Percentiles rank a stretch among this genome's conserved stretches.
These are phyloP conservation scores for Nyctalus aviator DNA, from an alignment of 2,797 vertebrate species.

Conservation along the genomic window DNA sequence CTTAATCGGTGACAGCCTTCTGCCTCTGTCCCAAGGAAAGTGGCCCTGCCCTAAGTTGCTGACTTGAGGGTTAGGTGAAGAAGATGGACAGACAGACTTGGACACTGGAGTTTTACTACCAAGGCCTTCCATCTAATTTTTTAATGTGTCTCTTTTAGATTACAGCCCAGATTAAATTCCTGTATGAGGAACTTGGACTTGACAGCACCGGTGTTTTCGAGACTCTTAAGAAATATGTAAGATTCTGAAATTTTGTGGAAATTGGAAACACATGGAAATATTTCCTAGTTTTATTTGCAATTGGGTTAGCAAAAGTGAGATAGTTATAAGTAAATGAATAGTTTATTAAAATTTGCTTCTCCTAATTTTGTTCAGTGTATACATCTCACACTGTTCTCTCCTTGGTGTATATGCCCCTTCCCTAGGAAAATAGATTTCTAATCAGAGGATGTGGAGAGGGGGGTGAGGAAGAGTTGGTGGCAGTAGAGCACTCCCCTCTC, in stretches of 20 bases:
- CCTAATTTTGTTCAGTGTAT: constrained; percentile 10
- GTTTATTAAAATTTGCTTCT: constrained; percentile 49
- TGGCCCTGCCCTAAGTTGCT: neutral
- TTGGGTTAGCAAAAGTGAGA: constrained; percentile 58
- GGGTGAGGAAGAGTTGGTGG: neutral
- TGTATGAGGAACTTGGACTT: constrained; percentile 92
- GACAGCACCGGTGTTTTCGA: constrained; percentile 77
- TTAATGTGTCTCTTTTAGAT: constrained; percentile 87
- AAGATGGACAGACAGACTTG: neutral
- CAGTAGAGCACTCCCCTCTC: neutral
- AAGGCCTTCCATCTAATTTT: constrained; percentile 43
- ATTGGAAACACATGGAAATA: constrained; percentile 37
- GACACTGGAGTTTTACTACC: neutral
- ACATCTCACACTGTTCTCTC: neutral
- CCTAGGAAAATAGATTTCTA: neutral
- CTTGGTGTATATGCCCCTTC: neutral
- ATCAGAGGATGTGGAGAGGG: neutral
- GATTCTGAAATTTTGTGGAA: constrained; percentile 71
- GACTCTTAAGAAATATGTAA: constrained; percentile 78
- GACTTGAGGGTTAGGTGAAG: neutral
- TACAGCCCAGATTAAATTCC: constrained; percentile 93
- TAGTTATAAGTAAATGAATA: constrained; percentile 61
- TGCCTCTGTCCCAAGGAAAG: constrained; percentile 1
- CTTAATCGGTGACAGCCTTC: neutral
- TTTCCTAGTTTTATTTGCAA: constrained; percentile 47